Percentiles rank a stretch among this genome's conserved stretches.
phyloP scores from a whole-genome alignment of 2,888 invertebrate species.

The Dicroscelio sp. region DNA sequence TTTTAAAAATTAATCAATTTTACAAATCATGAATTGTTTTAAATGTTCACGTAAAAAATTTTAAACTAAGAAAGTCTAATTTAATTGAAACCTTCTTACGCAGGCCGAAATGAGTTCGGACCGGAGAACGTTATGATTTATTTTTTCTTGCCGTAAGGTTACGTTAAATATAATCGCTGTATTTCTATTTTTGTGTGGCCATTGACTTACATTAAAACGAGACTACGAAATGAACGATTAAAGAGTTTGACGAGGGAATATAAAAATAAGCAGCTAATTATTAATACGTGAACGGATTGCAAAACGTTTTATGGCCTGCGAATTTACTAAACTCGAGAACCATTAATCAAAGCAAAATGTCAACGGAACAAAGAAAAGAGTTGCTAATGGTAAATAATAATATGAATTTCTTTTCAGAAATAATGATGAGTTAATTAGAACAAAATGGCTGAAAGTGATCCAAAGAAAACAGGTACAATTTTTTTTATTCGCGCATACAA shows the following conservation, averaged over 20 bases:
- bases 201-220: constrained; percentile 61
- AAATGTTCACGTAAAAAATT: too few species aligned
- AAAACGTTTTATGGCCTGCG: constrained; percentile 10
- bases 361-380: not conserved
- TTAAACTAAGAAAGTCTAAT: too few species aligned
- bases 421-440: constrained; percentile 70
- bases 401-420: constrained; percentile 68
- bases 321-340: constrained; percentile 7
- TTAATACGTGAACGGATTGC: not conserved
- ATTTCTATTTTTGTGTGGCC: constrained; percentile 66
- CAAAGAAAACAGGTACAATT: constrained; percentile 89
- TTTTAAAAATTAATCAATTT: too few species aligned
- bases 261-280: constrained; percentile 15
- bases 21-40: too few species aligned
- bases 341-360: constrained; percentile 41
- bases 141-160: constrained; percentile 61
- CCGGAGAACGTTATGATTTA: constrained; percentile 38
- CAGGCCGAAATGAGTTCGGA: not conserved
- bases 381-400: not conserved
- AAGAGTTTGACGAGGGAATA: not conserved
- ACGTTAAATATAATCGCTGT: constrained; percentile 62
- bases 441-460: constrained; percentile 77
- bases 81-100: too few species aligned
- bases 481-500: too few species aligned
- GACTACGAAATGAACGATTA: constrained; percentile 47